Evolutionary conservation across 2,888 invertebrate genomes (phyloP).

Genomic region (Trachelus stipa): DNA sequence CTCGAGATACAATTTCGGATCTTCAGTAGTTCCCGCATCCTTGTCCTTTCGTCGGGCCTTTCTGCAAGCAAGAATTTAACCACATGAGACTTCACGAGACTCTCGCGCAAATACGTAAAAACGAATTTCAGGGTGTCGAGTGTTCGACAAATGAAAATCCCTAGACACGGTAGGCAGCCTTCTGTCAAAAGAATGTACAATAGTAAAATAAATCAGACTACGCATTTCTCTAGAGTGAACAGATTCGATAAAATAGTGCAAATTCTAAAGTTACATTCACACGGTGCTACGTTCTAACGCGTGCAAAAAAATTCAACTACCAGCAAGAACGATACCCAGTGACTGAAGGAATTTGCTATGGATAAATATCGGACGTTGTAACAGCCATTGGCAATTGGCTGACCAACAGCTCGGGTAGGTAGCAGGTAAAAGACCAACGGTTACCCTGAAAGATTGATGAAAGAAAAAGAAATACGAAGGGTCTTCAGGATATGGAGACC

Average conservation of each 20-base stretch:
- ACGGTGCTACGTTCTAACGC: not conserved
- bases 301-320: not conserved
- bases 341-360: not conserved
- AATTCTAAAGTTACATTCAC: not conserved
- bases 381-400: not conserved
- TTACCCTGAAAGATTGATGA: not conserved
- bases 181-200: not conserved
- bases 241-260: not conserved
- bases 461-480: not conserved
- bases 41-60: slow-evolving; percentile 97
- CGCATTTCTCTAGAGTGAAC: not conserved
- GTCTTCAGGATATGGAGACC: not conserved
- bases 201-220: not conserved
- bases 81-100: not conserved
- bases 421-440: not conserved
- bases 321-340: not conserved
- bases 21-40: slow-evolving; percentile 81
- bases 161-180: not conserved
- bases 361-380: not conserved
- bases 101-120: not conserved
- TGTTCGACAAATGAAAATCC: not conserved
- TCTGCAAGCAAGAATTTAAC: slow-evolving; percentile 71
- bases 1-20: slow-evolving; percentile 95
- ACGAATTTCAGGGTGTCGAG: not conserved
- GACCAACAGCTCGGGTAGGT: not conserved